Evolutionary conservation across 2,888 invertebrate genomes (phyloP).

Genomic region (Serripes groenlandicus): DNA sequence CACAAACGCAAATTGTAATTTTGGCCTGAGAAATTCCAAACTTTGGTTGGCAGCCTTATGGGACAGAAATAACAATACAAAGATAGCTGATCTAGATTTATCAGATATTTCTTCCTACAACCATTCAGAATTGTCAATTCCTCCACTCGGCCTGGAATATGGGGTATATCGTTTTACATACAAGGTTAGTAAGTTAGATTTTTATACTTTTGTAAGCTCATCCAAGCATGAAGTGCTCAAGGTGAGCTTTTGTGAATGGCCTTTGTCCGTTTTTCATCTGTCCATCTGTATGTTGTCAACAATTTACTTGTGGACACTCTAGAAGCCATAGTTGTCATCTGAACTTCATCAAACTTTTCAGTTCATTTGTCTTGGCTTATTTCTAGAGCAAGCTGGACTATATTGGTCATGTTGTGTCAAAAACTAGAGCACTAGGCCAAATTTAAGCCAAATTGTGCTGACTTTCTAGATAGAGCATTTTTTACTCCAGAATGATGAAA

Average conservation of each 20-base stretch:
- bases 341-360: too few species aligned
- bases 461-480: too few species aligned
- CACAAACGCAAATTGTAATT: conserved; percentile 75
- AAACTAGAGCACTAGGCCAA: too few species aligned
- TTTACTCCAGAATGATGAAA: too few species aligned
- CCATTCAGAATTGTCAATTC: conserved; percentile 74
- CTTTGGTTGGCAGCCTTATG: conserved; percentile 74
- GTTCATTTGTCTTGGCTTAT: too few species aligned
- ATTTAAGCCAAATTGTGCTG: too few species aligned
- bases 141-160: conserved; percentile 77
- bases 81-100: conserved; percentile 47
- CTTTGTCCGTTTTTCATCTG: not conserved
- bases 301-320: too few species aligned
- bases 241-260: not conserved
- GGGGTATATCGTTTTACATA: conserved; percentile 72
- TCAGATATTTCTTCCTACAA: conserved; percentile 41
- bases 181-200: conserved; percentile 7
- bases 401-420: too few species aligned
- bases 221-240: not conserved
- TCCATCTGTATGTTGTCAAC: too few species aligned
- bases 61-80: conserved; percentile 64
- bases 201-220: not conserved
- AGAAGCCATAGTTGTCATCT: too few species aligned
- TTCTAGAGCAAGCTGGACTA: too few species aligned
- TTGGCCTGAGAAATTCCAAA: conserved; percentile 78